Evolutionary conservation across 2,888 invertebrate genomes (phyloP).

Genomic region (Lagria hirta): DNA sequence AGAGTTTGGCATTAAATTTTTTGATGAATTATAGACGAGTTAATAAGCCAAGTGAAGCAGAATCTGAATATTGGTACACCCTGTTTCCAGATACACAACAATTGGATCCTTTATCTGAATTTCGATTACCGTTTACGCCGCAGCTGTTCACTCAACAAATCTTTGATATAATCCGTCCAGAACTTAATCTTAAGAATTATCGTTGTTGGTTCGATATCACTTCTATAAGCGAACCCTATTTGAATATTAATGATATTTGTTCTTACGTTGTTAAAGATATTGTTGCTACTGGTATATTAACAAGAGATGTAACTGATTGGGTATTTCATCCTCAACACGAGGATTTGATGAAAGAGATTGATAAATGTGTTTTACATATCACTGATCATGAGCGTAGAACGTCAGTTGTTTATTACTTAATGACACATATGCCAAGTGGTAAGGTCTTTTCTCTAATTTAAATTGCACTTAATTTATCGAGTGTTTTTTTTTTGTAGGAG

Average conservation of each 20-base stretch:
- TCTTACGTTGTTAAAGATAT: slow-evolving; percentile 55
- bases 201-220: slow-evolving; percentile 55
- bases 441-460: too few species aligned
- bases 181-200: slow-evolving; percentile 56
- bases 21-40: slow-evolving; percentile 46
- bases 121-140: slow-evolving; percentile 55
- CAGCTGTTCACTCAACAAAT: slow-evolving; percentile 46
- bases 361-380: slow-evolving; percentile 50
- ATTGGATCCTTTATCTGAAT: slow-evolving; percentile 55
- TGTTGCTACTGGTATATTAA: slow-evolving; percentile 34
- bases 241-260: slow-evolving; percentile 56
- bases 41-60: slow-evolving; percentile 53
- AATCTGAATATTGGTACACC: slow-evolving; percentile 55
- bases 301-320: slow-evolving; percentile 38
- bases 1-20: slow-evolving; percentile 42
- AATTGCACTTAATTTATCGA: background rate
- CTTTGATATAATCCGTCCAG: slow-evolving; percentile 55
- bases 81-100: slow-evolving; percentile 49
- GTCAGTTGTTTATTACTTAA: slow-evolving; percentile 45
- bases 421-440: slow-evolving; percentile 46
- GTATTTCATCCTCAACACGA: slow-evolving; percentile 44
- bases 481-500: slow-evolving; percentile 43
- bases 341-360: slow-evolving; percentile 48
- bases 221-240: slow-evolving; percentile 41
- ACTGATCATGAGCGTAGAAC: slow-evolving; percentile 48